phyloP scores from a whole-genome alignment of 1,140 invertebrate species.

The Drosophila pseudoananassae region DNA sequence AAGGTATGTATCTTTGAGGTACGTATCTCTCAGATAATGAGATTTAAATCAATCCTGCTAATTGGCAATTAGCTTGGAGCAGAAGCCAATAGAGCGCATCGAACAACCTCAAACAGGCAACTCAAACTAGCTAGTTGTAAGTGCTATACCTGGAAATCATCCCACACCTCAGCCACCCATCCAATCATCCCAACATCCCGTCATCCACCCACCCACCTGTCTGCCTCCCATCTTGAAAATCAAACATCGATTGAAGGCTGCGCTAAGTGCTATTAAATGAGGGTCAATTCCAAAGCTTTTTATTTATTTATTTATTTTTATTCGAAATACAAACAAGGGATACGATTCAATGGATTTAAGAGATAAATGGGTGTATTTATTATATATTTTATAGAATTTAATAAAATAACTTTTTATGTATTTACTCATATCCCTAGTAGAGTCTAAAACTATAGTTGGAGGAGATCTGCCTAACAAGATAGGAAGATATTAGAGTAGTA shows the following conservation, averaged over 20 bases:
- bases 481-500: no score
- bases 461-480: no score
- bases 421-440: no score
- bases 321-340: no score
- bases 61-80: conserved; percentile 29
- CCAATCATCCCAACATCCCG: neutral
- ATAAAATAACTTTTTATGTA: no score
- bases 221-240: neutral
- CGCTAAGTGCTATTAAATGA: neutral
- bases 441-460: no score
- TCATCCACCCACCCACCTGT: conserved; percentile 10
- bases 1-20: conserved; percentile 7
- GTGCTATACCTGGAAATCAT: conserved; percentile 5
- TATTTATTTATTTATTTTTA: neutral
- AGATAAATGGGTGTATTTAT: no score
- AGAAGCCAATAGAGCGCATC: neutral
- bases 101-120: neutral
- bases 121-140: conserved; percentile 19
- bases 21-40: conserved; percentile 13
- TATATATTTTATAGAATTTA: no score
- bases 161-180: conserved; percentile 9
- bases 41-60: conserved; percentile 36
- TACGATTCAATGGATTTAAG: no score
- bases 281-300: neutral
- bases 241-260: neutral